These are phyloP conservation scores for Sepiola atlantica DNA, from an alignment of 2,888 invertebrate species.

Conservation along the genomic window DNA sequence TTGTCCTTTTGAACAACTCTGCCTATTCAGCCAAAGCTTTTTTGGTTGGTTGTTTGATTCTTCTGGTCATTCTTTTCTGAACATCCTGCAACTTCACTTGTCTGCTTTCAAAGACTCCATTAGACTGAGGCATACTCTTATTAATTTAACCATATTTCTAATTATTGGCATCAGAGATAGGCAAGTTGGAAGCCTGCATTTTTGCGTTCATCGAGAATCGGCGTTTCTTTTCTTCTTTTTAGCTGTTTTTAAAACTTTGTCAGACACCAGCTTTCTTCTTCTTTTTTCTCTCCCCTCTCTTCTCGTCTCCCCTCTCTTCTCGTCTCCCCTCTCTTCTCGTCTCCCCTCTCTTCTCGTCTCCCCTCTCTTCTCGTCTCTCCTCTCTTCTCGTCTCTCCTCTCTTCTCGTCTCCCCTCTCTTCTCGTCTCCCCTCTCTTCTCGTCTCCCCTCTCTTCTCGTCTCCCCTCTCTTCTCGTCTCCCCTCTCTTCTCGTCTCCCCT, in stretches of 20 bases:
- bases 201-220: too few relatives aligned
- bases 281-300: not conserved
- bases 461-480: not conserved
- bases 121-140: not conserved
- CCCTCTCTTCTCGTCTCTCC: too few relatives aligned
- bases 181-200: too few relatives aligned
- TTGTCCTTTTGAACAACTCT: slow-evolving; percentile 12
- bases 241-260: too few relatives aligned
- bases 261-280: not conserved
- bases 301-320: not conserved
- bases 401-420: not conserved
- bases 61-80: not conserved
- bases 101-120: not conserved
- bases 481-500: not conserved
- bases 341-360: too few relatives aligned
- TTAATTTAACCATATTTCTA: not conserved
- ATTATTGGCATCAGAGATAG: not conserved
- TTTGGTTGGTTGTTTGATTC: not conserved
- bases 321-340: not conserved
- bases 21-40: not conserved
- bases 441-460: not conserved
- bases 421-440: not conserved
- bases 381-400: not conserved
- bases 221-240: too few relatives aligned
- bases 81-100: too few relatives aligned